A percentile compares a stretch with the other conserved stretches of the same genome.
Evolutionary conservation across 2,113 vertebrate genomes (phyloP).

Genomic region (Acinonyx jubatus): DNA sequence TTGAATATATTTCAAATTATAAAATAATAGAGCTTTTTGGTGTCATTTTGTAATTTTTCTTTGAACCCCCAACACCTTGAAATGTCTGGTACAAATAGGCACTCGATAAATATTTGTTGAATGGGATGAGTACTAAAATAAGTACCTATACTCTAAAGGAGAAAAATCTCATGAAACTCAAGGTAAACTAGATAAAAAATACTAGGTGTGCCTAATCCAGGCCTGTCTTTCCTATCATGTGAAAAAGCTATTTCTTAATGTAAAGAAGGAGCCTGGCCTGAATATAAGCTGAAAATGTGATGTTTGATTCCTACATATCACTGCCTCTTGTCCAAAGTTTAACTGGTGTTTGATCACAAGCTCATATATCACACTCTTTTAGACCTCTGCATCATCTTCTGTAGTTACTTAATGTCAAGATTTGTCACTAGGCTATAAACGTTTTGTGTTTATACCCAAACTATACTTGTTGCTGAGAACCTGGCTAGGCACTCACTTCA

Average conservation of each 20-base stretch:
- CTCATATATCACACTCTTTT: not conserved
- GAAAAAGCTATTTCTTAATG: not conserved
- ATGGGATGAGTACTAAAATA: constrained; percentile 16
- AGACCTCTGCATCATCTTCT: constrained; percentile 69
- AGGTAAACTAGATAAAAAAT: constrained; percentile 33
- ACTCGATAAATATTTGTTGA: constrained; percentile 24
- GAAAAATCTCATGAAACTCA: constrained; percentile 20
- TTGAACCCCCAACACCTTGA: not conserved
- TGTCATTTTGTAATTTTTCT: constrained; percentile 15
- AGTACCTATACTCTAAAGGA: constrained; percentile 28
- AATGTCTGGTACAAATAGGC: not conserved
- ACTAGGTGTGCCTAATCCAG: not conserved
- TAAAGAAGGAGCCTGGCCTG: constrained; percentile 29
- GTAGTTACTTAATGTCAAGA: constrained; percentile 76
- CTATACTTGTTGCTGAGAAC: constrained; percentile 86
- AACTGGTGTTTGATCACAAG: constrained; percentile 60
- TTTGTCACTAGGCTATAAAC: constrained; percentile 70
- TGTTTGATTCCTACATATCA: constrained; percentile 46
- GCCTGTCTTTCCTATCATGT: not conserved
- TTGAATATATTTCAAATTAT: constrained; percentile 4
- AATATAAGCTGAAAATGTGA: not conserved
- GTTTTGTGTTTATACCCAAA: constrained; percentile 79
- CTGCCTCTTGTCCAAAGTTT: constrained; percentile 56
- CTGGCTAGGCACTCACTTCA: constrained; percentile 73
- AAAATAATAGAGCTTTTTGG: constrained; percentile 26